Conservation (phyloP, 2,797 vertebrate species). For the Notoglanidium macrostoma region DNA sequence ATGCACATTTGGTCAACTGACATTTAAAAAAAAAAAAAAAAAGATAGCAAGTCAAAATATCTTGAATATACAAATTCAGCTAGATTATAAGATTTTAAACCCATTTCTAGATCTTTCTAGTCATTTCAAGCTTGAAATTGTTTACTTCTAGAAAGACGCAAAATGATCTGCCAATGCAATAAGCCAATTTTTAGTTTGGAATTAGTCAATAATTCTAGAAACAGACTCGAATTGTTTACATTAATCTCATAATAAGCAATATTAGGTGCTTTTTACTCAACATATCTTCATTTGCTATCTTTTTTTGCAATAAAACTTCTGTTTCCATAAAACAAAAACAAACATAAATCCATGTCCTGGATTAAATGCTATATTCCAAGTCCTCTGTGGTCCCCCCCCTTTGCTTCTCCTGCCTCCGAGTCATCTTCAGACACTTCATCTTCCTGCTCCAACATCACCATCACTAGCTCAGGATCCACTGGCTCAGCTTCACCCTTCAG, state of each 20-base stretch:
- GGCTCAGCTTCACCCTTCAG: constrained; percentile 50
- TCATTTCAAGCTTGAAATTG: background rate
- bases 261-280: background rate
- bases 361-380: constrained; percentile 26
- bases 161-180: background rate
- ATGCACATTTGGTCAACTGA: background rate
- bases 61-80: background rate
- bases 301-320: background rate
- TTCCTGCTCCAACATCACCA: constrained; percentile 55
- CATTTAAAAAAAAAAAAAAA: background rate
- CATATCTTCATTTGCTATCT: constrained; percentile 23
- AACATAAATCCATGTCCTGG: background rate
- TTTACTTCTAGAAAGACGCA: background rate
- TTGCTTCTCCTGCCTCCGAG: constrained; percentile 58
- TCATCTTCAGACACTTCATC: constrained; percentile 50
- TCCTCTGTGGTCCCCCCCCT: constrained; percentile 32
- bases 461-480: constrained; percentile 62
- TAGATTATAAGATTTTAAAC: background rate
- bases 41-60: background rate
- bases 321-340: background rate
- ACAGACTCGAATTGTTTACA: background rate
- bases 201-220: background rate
- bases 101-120: background rate
- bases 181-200: background rate
- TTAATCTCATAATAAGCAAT: background rate